phyloP scores from a whole-genome alignment of 2,797 vertebrate species.

The Diceros bicornis region DNA sequence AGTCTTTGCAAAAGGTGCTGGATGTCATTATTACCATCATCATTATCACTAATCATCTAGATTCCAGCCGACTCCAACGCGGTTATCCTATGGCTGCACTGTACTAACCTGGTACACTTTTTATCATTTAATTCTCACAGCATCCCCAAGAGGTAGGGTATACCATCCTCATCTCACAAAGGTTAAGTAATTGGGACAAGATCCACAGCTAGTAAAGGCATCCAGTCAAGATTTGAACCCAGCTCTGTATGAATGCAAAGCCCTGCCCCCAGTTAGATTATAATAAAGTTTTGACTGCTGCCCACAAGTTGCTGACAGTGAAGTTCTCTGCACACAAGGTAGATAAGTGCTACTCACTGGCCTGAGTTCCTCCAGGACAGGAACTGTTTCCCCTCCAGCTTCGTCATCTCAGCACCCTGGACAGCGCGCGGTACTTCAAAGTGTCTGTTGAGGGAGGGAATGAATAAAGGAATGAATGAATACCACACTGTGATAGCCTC shows the following conservation, averaged over 20 bases:
- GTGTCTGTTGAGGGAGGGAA: fast-evolving
- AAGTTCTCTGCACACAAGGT: not conserved
- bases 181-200: not conserved
- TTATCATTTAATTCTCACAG: not conserved
- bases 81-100: not conserved
- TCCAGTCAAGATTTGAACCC: not conserved
- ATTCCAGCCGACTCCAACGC: not conserved
- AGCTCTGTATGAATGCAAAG: not conserved
- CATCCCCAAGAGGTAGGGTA: fast-evolving
- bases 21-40: not conserved
- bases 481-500: not conserved
- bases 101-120: not conserved
- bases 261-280: not conserved
- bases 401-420: slow-evolving; percentile 70
- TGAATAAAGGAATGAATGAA: not conserved
- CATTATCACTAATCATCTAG: not conserved
- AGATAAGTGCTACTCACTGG: not conserved
- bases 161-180: not conserved
- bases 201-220: not conserved
- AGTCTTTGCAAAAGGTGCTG: not conserved
- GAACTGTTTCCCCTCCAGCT: fast-evolving
- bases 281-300: not conserved
- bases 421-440: not conserved
- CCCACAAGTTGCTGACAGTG: not conserved
- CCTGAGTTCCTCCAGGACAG: not conserved